phyloP scores from a whole-genome alignment of 1,140 invertebrate species.

The Meloidogyne floridensis region DNA sequence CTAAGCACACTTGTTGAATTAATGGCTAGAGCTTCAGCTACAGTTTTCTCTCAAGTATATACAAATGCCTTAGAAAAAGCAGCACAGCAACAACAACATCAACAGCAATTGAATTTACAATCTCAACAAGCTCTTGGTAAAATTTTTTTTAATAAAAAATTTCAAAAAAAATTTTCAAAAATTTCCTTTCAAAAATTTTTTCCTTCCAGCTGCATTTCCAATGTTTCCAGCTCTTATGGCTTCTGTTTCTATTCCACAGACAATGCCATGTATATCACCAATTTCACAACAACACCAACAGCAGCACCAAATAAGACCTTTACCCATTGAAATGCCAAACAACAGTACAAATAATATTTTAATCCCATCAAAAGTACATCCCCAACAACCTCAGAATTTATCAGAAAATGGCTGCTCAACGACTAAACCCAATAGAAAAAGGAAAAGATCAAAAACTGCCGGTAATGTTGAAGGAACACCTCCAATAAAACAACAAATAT shows the following conservation, averaged over 20 bases:
- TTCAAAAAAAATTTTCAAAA: too few relatives aligned
- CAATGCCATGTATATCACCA: constrained; percentile 2
- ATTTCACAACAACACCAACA: background rate
- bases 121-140: background rate
- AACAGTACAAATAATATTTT: too few relatives aligned
- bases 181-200: too few relatives aligned
- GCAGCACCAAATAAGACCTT: background rate
- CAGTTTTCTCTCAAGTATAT: constrained; percentile 19
- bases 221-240: background rate
- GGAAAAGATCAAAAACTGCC: background rate
- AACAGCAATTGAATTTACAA: constrained; percentile 12
- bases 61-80: constrained; percentile 26
- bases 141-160: background rate
- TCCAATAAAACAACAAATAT: background rate
- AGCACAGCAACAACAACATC: background rate
- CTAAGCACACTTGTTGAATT: background rate
- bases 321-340: background rate
- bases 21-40: constrained; percentile 24
- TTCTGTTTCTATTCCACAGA: background rate
- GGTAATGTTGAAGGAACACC: background rate
- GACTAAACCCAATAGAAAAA: background rate
- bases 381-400: background rate
- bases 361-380: too few relatives aligned
- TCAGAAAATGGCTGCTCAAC: background rate
- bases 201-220: background rate